A percentile compares a stretch with the other conserved stretches of the same genome.
Conservation (phyloP, 2,797 vertebrate species). For the Melanotaenia nigrans region DNA sequence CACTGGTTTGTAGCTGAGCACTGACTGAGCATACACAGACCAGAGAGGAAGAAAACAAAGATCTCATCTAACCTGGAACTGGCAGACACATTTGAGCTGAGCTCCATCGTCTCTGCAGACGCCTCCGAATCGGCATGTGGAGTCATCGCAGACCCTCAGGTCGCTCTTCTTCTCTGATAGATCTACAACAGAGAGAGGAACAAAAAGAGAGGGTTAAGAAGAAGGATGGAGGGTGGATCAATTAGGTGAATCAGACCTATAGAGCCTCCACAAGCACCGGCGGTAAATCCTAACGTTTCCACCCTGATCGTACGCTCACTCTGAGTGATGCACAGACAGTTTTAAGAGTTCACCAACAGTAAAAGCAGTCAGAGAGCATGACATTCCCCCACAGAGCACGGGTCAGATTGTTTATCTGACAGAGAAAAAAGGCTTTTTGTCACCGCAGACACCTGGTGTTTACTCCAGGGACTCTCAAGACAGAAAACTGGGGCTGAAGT, state of each 20-base stretch:
- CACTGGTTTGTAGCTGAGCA: too few relatives aligned
- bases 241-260: constrained; percentile 8
- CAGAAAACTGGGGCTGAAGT: background rate
- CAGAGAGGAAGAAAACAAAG: fast-evolving
- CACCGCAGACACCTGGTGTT: constrained; percentile 3
- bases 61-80: constrained; percentile 86
- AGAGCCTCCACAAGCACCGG: background rate
- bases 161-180: constrained; percentile 91
- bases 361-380: constrained; percentile 8
- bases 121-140: constrained; percentile 92
- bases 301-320: constrained; percentile 7
- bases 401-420: constrained; percentile 13
- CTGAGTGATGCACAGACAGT: background rate
- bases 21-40: background rate
- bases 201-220: background rate
- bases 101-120: constrained; percentile 92
- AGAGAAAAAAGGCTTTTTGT: background rate
- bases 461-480: background rate
- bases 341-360: constrained; percentile 24
- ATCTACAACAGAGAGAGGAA: constrained; percentile 74
- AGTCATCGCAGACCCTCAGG: constrained; percentile 89
- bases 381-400: background rate
- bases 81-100: constrained; percentile 92
- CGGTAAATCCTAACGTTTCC: background rate
- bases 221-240: background rate